Evolutionary conservation across 2,797 vertebrate genomes (phyloP).

Genomic region (Typhlichthys eigenmanni): DNA sequence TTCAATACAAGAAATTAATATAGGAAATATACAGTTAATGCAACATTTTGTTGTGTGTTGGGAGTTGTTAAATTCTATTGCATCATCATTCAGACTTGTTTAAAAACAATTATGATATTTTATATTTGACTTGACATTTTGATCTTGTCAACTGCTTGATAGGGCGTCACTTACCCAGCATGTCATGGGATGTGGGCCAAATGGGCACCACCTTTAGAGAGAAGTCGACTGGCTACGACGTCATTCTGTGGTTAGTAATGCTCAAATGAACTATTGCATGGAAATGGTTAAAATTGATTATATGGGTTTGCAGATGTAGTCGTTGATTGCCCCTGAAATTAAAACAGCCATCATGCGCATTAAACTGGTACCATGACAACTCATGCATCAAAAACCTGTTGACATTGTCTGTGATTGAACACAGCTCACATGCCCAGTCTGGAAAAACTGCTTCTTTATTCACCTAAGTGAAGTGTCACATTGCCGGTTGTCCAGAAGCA

Average conservation of each 20-base stretch:
- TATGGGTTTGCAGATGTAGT: slow-evolving; percentile 26
- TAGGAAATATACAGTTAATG: no score
- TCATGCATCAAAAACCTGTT: slow-evolving; percentile 65
- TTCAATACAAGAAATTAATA: no score
- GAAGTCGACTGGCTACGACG: slow-evolving; percentile 93
- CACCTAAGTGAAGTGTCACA: slow-evolving; percentile 58
- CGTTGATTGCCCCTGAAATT: slow-evolving; percentile 39
- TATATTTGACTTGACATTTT: not conserved
- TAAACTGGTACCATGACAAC: slow-evolving; percentile 74
- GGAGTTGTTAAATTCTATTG: no score
- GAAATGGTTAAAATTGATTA: not conserved
- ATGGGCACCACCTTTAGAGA: slow-evolving; percentile 96
- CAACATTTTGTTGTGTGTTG: no score
- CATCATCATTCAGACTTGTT: no score
- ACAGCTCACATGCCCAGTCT: slow-evolving; percentile 54
- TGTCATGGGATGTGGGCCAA: slow-evolving; percentile 99
- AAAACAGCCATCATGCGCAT: slow-evolving; percentile 51
- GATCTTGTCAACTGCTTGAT: slow-evolving; percentile 25
- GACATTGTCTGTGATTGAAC: slow-evolving; percentile 66
- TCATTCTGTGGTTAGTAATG: slow-evolving; percentile 92
- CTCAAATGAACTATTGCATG: not conserved
- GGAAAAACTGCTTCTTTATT: slow-evolving; percentile 53
- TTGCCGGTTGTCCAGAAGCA: slow-evolving; percentile 51
- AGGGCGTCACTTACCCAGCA: slow-evolving; percentile 98
- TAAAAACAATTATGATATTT: no score